A percentile compares a stretch with the other conserved stretches of the same genome.
phyloP scores from a whole-genome alignment of 2,888 invertebrate genomes.

The Drosophila meridionalis region DNA sequence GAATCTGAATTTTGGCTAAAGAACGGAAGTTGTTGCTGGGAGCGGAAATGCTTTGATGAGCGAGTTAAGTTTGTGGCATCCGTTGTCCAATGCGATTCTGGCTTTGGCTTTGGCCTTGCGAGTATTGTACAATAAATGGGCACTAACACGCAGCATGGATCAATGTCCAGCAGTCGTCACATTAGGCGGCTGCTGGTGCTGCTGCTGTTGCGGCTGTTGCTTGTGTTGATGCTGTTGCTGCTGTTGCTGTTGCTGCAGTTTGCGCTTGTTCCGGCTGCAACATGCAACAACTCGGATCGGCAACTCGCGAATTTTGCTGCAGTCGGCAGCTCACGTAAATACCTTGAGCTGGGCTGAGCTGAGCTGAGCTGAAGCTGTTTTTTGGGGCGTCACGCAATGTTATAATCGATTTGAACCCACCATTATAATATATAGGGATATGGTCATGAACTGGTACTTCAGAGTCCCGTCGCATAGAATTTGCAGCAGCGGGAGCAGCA shows the following conservation, averaged over 20 bases:
- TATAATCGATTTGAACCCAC: conserved; percentile 82
- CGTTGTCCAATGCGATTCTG: conserved; percentile 1
- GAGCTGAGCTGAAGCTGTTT: conserved; percentile 2
- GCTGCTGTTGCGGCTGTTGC: not conserved
- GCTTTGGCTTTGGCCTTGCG: not conserved
- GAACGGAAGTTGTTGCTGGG: conserved; percentile 44
- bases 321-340: conserved; percentile 29
- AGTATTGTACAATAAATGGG: not conserved
- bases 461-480: conserved; percentile 49
- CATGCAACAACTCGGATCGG: conserved; percentile 47
- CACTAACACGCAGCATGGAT: conserved; percentile 50
- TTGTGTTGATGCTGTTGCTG: not conserved
- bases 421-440: conserved; percentile 54
- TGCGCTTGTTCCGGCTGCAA: conserved; percentile 44
- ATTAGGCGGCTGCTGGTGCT: conserved; percentile 56
- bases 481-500: conserved; percentile 57
- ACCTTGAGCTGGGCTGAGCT: conserved; percentile 11
- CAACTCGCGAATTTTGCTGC: conserved; percentile 23
- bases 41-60: conserved; percentile 69
- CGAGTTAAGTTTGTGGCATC: conserved; percentile 27
- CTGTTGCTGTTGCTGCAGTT: conserved; percentile 34
- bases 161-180: conserved; percentile 75
- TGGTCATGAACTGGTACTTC: conserved; percentile 22
- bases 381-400: conserved; percentile 47
- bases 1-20: not conserved